Evolutionary conservation across 1,140 invertebrate genomes (phyloP), one percentile per base, ranked within the genome.

Genomic region (Drosophila fuyamai): DNA sequence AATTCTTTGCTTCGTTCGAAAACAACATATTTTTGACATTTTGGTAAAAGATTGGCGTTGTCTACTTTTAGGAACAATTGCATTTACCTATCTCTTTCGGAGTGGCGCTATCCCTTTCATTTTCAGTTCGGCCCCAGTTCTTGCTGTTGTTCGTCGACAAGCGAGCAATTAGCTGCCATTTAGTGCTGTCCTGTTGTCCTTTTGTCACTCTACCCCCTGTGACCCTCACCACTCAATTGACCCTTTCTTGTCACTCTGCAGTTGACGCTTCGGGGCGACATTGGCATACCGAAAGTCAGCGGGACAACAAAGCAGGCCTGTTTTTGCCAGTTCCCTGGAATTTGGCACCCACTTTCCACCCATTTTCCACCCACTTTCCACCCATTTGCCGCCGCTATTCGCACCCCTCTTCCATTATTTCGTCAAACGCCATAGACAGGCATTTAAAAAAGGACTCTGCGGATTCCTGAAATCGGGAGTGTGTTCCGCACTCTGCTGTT

Each of bases 151-250:
- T 47, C 65, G 51, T 36, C 27, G 53, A 53, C 61, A 54, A 58
- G 46, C 62, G 36, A 56, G 46, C 77, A 80, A 80, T 80, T 80
- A 80, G 62, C 77, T 80, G 77, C 40, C 77, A 75, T 79, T 80
- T 73, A 73, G 60, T 44, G 29, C 29, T 32, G 59, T 41, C 46
- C 46, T 14, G 29, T 5, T 13, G 14, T 14, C 48, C 48, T 51
- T 6, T 32, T 32, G 29, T 32, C 29, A 0, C 4, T 23, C 3
- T 23, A 23, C 23, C 23, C 29, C 29, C 29, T 8, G 29, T 32
- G 29, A 16, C 7, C 50, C 55, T 63, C 55, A 32, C 38, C 60
- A 61, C 61, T 46, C 57, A 62, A 65, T 46, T 46, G 61, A 36
- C 32, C 41, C 61, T 46, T 65, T 62, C 62, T 46, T 62, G 61